Base-by-base conservation (phyloP, 2,113 vertebrate species). In the Chaetops frenatus region DNA sequence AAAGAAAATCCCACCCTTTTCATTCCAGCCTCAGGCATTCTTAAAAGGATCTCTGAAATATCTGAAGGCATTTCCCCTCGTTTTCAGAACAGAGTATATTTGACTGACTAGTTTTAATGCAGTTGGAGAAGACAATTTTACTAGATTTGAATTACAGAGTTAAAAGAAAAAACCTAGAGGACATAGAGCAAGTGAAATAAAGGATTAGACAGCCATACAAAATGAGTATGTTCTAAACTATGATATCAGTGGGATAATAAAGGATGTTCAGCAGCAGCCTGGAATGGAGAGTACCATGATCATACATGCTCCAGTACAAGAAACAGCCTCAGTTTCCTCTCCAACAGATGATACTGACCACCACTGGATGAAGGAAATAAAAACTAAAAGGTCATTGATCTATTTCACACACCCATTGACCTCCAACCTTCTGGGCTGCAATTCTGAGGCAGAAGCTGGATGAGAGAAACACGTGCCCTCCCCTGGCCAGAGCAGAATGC, bases 401-500 rank as follows among this genome's bases (percentile, higher is more conserved):
- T 69, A 13, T 62, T 72, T 82, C 67, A 56, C n/a, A 47, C 7
- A 35, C 58, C 18, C n/a, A 62, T 13, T 72, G 69, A 35, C 66
- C 48, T 82, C 23, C n/a, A 64, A 4, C 18, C 16, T 10, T 5
- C 7, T 22, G 45, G 38, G 62, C 50, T 58, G 36, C 6, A 64
- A 64, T 16, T n/a, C 42, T 12, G 18, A 74, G 40, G 60, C 51
- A 54, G 69, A 61, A 65, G 50, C 31, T 35, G 60, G 57, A 48
- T 0, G 1, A 61, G 20, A 31, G 14, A 38, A 71, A 64, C 0
- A 1, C 0, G 6, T 62, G 47, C 27, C 48, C n/a, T 33, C 10
- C 40, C 66, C 62, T 25, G 27, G 51, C 17, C 22, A n/a, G 24
- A 74, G 16, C 36, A 67, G n/a, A 66, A 33, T 15, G 29, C 47